Evolutionary conservation across 2,888 invertebrate species (phyloP), one percentile per base, ranked within the genome.

Genomic region (Aspidiotus destructor): DNA sequence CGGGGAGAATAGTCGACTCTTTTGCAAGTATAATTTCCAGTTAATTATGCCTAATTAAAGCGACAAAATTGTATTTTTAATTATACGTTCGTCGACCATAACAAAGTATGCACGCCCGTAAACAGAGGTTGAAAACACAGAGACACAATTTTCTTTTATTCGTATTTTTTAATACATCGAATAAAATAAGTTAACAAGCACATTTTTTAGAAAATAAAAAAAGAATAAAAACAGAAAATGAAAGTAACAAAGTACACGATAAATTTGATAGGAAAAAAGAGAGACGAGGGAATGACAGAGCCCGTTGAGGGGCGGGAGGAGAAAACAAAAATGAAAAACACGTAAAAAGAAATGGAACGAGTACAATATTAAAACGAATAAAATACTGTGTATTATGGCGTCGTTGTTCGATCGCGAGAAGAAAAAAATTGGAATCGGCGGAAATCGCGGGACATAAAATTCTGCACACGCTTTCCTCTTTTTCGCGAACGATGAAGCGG

Each of bases 111-210:
- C 5, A 28, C 28, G 28, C 28, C 28, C 2, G 28, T 28, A 5
- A 28, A 28, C 28, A 28, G 5, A 28, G 28, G 28, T 28, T 48
- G 48, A 13, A 48, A 48, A 48, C 48, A 48, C 48, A 48, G 48
- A 48, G n/a, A 48, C 48, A 11, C 11, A 48, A 28, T 28, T 28
- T n/a, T 48, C n/a, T 48, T 48, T 48, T 48, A 13, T 48, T 48
- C 48, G n/a, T 13, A 48, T n/a, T 48, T 11, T 48, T 48, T 48
- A 28, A 28, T 28, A 48, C 48, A 48, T 48, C 11, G 60, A 28
- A 60, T 61, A 67, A 67, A 67, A 60, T 58, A 67, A 67, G 57
- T 65, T 65, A 65, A 65, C 65, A 65, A 65, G 65, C 65, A 53
- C 54, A 44, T 65, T 55, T 63, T 53, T 55, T 60, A 67, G 54